Base-by-base conservation (phyloP, 2,888 invertebrate genomes). In the Oscheius sp. region DNA sequence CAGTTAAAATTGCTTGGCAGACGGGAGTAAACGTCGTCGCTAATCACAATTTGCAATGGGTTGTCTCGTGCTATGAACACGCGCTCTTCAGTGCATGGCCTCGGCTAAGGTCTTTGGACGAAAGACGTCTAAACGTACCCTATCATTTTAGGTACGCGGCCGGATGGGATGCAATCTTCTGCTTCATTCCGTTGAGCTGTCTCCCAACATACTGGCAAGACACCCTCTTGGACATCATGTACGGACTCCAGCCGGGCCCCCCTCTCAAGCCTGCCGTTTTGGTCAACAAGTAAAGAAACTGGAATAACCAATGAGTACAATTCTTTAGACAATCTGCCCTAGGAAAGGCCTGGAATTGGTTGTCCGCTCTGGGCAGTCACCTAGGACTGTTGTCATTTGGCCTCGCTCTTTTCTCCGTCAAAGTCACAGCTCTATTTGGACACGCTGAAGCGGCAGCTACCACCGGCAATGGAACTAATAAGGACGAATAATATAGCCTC, bases 151-250 rank as follows among this genome's bases (percentile, higher is more conserved):
- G 83, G 29, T 83, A 86, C 68, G 72, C 77, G 52, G 80, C 84
- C 16, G 86, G 86, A 23, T 83, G 80, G 80, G 86, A 86, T 59
- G 86, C 86, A 5, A 78, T 81, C 9, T 78, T 86, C 69, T 69
- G 84, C 66, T 85, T 86, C 72, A 76, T 86, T 25, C 86, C 86
- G 5, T 66, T 86, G 9, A 77, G 77, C 49, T 69, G 83, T 27
- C 61, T 83, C 21, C 85, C 86, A 12, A 83, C 84, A 16, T 73
- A 63, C 45, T 13, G 78, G n/a, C 81, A 82, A 73, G 83, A 83
- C 53, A 69, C 56, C 43, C 71, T 84, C 16, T 72, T 84, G 12
- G 72, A 74, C 23, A 52, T 52, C 1, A 73, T 82, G 72, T 84
- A 84, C 55, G 35, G 46, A 16, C 61, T 84, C 43, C 80, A 77